Base-by-base conservation (phyloP, 2,113 vertebrate genomes). In the Sylvia atricapilla region DNA sequence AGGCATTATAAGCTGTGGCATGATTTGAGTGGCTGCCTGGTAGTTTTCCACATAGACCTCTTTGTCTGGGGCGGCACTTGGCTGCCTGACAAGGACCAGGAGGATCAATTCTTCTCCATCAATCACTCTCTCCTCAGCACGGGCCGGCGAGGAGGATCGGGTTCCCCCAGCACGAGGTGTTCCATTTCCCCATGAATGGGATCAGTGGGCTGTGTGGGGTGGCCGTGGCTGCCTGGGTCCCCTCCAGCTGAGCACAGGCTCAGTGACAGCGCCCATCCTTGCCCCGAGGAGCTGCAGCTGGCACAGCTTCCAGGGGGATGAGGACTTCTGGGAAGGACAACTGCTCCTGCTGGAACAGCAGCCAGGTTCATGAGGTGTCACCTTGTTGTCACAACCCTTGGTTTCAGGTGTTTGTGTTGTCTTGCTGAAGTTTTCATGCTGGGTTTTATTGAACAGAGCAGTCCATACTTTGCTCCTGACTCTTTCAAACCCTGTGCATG, bases 61-160 rank as follows among this genome's bases (percentile, higher is more conserved):
- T 96, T 91, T 95, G 94, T 95, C 84, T 74, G 53, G 93, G 53
- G 81, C 46, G 53, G 73, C 24, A 37, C 11, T 31, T 87, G 94
- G 96, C 87, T 1, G 50, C 50, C 53, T 83, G 87, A 76, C 84
- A 85, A 85, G 58, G 84, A 39, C 77, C 28, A 74, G 81, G 46
- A 83, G 81, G 96, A 96, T 91, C 95, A 93, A 52, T 91, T 85
- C 89, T 90, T 93, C 77, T 60, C 84, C 87, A 94, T 95, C 47
- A 64, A 95, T 94, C 74, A 79, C 35, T n/a, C 47, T 66, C 74
- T 41, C 11, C 49, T 64, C 73, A 68, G 70, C n/a, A 19, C 47
- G 41, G 22, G 39, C 59, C 64, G 47, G 28, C 0, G 3, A 49
- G 64, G 74, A 72, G 84, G 87, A 82, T 94, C 4, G 0, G 6